Evolutionary conservation across 1,140 invertebrate species (phyloP).

Genomic region (Bilobella aurantiaca): DNA sequence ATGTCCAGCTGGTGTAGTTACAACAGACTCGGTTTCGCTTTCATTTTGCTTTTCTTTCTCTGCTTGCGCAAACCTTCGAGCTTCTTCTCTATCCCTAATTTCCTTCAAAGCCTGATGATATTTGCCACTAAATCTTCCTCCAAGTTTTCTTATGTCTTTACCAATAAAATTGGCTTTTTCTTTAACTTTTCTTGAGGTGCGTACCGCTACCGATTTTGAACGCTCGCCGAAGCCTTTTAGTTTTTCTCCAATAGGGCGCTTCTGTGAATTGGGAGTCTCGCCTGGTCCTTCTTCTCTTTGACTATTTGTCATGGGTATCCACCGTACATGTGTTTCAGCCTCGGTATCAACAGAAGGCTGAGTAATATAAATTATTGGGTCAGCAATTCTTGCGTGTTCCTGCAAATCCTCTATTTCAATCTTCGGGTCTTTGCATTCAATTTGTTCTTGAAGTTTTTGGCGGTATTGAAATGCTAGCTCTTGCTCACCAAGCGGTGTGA

Average conservation of each 20-base stretch:
- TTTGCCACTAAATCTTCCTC: constrained; percentile 21
- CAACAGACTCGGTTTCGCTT: constrained; percentile 30
- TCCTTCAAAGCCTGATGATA: constrained; percentile 21
- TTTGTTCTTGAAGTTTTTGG: no score
- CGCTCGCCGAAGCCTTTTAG: constrained; percentile 21
- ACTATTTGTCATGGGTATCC: not conserved
- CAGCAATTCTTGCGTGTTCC: not conserved
- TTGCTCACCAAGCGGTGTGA: no score
- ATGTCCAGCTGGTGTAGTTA: constrained; percentile 41
- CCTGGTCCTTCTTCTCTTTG: not conserved
- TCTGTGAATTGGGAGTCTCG: not conserved
- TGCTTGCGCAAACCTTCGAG: not conserved
- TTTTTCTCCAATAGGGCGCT: constrained; percentile 8
- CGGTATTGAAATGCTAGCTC: constrained; percentile 22
- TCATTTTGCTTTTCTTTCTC: constrained; percentile 42
- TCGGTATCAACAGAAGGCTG: constrained; percentile 25
- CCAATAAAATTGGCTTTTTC: constrained; percentile 21
- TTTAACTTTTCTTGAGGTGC: constrained; percentile 21
- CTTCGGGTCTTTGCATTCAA: constrained; percentile 13
- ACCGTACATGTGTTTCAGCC: not conserved
- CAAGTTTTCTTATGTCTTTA: constrained; percentile 24
- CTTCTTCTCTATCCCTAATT: constrained; percentile 27
- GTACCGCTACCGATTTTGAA: constrained; percentile 22
- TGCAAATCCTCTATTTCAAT: constrained; percentile 12
- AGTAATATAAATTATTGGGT: constrained; percentile 27